These are phyloP conservation scores for Seira ritae DNA, from an alignment of 2,888 invertebrate species.

Conservation along the genomic window DNA sequence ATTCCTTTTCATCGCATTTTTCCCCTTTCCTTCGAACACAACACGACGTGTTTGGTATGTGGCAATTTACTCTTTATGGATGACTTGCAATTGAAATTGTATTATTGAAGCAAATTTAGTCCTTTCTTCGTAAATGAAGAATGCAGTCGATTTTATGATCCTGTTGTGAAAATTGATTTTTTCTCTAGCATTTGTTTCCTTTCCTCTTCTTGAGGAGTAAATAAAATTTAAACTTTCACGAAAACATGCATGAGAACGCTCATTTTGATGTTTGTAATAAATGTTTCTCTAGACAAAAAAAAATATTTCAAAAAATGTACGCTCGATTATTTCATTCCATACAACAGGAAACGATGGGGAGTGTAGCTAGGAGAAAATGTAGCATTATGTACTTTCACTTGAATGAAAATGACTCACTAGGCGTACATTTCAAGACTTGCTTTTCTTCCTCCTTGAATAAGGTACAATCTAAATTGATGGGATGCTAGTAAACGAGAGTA, in stretches of 20 bases:
- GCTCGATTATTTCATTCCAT: not conserved
- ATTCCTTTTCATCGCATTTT: not conserved
- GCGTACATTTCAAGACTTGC: not conserved
- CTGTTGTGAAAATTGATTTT: not conserved
- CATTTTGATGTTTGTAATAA: not conserved
- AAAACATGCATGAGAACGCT: not conserved
- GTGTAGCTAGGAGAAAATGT: not conserved
- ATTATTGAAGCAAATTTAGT: not conserved
- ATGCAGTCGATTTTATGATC: not conserved
- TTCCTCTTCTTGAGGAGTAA: not conserved
- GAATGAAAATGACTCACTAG: constrained; percentile 1
- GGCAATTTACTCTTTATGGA: constrained; percentile 17
- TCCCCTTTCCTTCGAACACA: not conserved
- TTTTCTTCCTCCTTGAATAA: not conserved
- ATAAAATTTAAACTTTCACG: not conserved
- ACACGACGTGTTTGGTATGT: not conserved
- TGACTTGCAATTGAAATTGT: not conserved
- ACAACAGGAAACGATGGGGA: too few relatives aligned
- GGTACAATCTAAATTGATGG: not conserved
- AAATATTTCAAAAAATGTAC: constrained; percentile 11
- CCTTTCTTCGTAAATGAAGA: not conserved
- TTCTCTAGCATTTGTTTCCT: not conserved
- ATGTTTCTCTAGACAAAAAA: too few relatives aligned
- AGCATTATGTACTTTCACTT: not conserved
- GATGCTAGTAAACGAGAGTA: not conserved